Base-by-base conservation (phyloP, 2,888 invertebrate genomes). In the Selenia dentaria region DNA sequence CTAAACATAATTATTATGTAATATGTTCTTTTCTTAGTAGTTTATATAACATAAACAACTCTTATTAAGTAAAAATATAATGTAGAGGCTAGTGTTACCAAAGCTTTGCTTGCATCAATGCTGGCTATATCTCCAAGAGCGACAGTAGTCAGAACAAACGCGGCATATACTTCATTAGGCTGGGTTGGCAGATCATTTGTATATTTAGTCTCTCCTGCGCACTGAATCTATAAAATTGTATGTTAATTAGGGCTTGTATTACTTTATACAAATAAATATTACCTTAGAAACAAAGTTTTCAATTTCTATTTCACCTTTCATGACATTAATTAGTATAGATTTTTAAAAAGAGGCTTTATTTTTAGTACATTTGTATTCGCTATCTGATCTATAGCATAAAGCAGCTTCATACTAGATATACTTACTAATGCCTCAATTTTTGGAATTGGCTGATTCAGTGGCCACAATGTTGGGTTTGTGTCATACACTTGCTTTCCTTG, bases 151-250 rank as follows among this genome's bases (percentile, higher is more conserved):
- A 92, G 68, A 0, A 94, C 94, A 57, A 95, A 93, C 0, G 93
- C 93, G 8, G 92, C 95, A 68, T 91, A 92, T 0, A 95, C 91
- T 78, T 96, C 94, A 57, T 93, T 91, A 0, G 90, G 86, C 3
- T 83, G 67, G 0, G 84, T 74, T n/a, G 92, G 92, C 18, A 93
- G 73, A 62, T 95, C 95, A 64, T 93, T 93, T 0, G 93, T 81
- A 70, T 93, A 96, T 54, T 91, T 83, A 0, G 37, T 4, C 10
- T 44, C 44, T 27, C 44, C 44, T 14, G 44, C 36, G 4, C 37
- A 37, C 10, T 44, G 37, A 5, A 44, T 37, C 32, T 37, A 10
- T n/a, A 40, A 12, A 20, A 14, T n/a, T n/a, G n/a, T 13, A 13
- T 8, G 5, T 5, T 3, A 12, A 27, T 3, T n/a, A n/a, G n/a